A percentile compares a stretch with the other conserved stretches of the same genome.
These are phyloP conservation scores for Lacerta bilineata DNA, from an alignment of 2,797 vertebrate genomes.

Conservation along the genomic window DNA sequence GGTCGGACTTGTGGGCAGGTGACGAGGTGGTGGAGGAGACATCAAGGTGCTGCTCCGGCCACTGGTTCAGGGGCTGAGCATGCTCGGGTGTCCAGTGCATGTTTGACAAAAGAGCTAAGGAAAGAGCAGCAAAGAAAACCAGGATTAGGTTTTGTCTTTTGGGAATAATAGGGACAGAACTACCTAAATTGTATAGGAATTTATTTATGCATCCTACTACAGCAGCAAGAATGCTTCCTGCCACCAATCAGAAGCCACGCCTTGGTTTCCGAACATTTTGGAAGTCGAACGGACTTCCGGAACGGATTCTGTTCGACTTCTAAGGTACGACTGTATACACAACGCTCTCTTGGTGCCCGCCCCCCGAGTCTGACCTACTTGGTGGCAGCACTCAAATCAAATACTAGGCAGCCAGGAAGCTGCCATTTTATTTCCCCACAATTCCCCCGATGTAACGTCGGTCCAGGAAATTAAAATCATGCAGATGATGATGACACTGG, in stretches of 20 bases:
- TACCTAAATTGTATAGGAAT: too few species aligned
- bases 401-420: background rate
- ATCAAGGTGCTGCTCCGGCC: conserved; percentile 99
- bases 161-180: too few species aligned
- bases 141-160: background rate
- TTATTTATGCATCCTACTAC: too few species aligned
- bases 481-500: background rate
- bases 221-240: too few species aligned
- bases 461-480: background rate
- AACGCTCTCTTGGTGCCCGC: background rate
- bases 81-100: conserved; percentile 99
- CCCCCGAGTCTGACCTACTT: background rate
- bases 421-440: background rate
- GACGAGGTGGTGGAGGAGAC: conserved; percentile 97
- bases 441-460: background rate
- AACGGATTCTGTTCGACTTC: too few species aligned
- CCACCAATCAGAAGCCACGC: too few species aligned
- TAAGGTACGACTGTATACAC: too few species aligned
- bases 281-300: too few species aligned
- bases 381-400: background rate
- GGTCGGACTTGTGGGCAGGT: conserved; percentile 94
- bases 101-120: conserved; percentile 90
- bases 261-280: too few species aligned
- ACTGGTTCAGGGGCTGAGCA: conserved; percentile 98
- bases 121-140: conserved; percentile 17